Percentiles rank a stretch among this genome's conserved stretches.
Evolutionary conservation across 2,797 vertebrate species (phyloP).

Genomic region (Streptopelia turtur): DNA sequence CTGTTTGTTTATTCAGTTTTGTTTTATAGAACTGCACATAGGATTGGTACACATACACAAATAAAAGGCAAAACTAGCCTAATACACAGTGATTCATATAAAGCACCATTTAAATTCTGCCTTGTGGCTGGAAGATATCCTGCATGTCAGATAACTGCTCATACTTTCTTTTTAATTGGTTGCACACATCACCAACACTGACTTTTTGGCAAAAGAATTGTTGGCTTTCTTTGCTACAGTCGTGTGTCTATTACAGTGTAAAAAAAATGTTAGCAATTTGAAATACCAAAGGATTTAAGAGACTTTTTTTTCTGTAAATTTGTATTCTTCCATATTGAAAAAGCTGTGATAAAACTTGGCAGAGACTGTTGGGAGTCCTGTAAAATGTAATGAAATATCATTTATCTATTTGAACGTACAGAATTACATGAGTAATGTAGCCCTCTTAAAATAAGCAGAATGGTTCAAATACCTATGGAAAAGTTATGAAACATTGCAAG

Average conservation of each 20-base stretch:
- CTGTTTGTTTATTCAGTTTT: conserved; percentile 20
- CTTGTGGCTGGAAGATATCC: neutral
- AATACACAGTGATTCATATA: neutral
- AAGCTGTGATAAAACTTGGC: neutral
- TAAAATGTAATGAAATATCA: neutral
- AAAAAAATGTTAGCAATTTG: neutral
- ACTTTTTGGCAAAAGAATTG: neutral
- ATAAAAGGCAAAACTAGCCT: neutral
- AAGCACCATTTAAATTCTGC: neutral
- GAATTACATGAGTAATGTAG: neutral
- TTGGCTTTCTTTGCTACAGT: neutral
- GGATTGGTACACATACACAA: neutral
- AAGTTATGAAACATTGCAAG: neutral
- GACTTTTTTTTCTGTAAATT: neutral
- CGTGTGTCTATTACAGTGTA: neutral
- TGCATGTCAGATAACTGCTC: neutral
- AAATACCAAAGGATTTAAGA: neutral
- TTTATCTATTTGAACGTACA: neutral
- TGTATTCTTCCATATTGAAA: neutral
- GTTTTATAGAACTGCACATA: neutral
- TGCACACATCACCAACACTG: neutral
- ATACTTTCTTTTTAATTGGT: neutral
- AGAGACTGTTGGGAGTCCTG: neutral
- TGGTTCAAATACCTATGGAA: neutral
- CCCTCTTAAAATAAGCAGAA: neutral